These are phyloP conservation scores for Myxocyprinus asiaticus DNA, from an alignment of 2,113 vertebrate species.

Conservation along the genomic window DNA sequence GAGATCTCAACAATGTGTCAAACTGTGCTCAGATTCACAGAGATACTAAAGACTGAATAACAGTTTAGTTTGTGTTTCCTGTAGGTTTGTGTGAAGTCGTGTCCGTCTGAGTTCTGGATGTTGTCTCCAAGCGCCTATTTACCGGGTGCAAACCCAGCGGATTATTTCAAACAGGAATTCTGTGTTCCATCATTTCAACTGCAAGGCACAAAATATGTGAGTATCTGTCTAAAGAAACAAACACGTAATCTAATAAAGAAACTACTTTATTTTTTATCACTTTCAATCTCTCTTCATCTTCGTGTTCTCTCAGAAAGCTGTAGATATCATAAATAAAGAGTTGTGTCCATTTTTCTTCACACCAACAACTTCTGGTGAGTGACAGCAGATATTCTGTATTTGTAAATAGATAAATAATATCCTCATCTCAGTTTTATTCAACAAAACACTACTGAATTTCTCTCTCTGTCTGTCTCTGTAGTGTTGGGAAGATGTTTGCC, in stretches of 20 bases:
- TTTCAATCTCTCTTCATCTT: not conserved
- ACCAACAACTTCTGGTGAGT: constrained; percentile 72
- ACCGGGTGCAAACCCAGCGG: accelerated
- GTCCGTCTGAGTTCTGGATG: constrained; percentile 60
- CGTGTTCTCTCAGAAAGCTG: constrained; percentile 62
- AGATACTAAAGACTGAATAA: no score
- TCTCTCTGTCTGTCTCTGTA: constrained; percentile 54
- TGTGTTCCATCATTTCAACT: constrained; percentile 77
- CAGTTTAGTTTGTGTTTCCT: not conserved
- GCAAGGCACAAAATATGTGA: not conserved
- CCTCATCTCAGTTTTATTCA: no score
- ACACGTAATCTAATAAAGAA: not conserved
- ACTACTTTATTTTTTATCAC: not conserved
- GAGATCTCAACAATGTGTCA: not conserved
- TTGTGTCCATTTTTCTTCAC: constrained; percentile 77
- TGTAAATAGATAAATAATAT: no score
- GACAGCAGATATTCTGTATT: not conserved
- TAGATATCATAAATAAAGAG: constrained; percentile 66
- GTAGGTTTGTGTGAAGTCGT: constrained; percentile 81
- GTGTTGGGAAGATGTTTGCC: constrained; percentile 84
- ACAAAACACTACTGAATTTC: no score
- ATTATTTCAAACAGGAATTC: constrained; percentile 54
- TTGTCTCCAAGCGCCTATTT: accelerated
- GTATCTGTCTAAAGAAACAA: not conserved
- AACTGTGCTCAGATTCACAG: not conserved